Base-by-base conservation (phyloP, 2,113 vertebrate species). In the Pantherophis guttatus region DNA sequence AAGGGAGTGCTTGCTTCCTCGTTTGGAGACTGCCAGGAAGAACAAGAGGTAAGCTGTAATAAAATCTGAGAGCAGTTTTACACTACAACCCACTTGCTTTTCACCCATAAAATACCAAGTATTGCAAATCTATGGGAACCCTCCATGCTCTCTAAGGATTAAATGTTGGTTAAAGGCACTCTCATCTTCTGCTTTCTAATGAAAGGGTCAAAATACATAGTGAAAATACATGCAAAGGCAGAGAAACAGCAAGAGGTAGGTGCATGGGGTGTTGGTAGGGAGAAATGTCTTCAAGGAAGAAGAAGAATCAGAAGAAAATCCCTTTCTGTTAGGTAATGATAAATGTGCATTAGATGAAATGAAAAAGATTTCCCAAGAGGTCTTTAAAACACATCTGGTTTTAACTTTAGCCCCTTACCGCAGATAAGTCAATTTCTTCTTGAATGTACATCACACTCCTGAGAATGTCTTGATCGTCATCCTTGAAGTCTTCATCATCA, bases 21-120 rank as follows among this genome's bases (percentile, higher is more conserved):
- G 24, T 91, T 91, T 58, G 93, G 86, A 59, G 88, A 52, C 96
- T 97, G 93, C 5, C 26, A 29, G 59, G 55, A 26, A 15, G 24
- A 24, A 2, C 13, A 70, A 54, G 1, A 57, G 54, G 57, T 5
- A 53, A 21, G 15, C 4, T 11, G 87, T 50, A 29, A 59, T 29
- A 23, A 92, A 48, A 44, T 53, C 1, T 17, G 19, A 53, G 8
- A 88, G 5, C 10, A 6, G 11, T 8, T 54, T 70, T 81, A 33
- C 17, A 65, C 21, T 33, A 39, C 10, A 91, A 55, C 11, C 24
- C 19, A 17, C 26, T 11, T 29, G 59, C 29, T 33, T 91, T 81
- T 75, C 7, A 26, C 21, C 12, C 23, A 17, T 26, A 13, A 53
- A 91, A 57, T 44, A 3, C 23, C 10, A 11, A 33, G 1, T 24